Percentiles rank a stretch among this genome's conserved stretches.
phyloP scores from a whole-genome alignment of 2,113 vertebrate genomes.

The Catharus fuscescens region DNA sequence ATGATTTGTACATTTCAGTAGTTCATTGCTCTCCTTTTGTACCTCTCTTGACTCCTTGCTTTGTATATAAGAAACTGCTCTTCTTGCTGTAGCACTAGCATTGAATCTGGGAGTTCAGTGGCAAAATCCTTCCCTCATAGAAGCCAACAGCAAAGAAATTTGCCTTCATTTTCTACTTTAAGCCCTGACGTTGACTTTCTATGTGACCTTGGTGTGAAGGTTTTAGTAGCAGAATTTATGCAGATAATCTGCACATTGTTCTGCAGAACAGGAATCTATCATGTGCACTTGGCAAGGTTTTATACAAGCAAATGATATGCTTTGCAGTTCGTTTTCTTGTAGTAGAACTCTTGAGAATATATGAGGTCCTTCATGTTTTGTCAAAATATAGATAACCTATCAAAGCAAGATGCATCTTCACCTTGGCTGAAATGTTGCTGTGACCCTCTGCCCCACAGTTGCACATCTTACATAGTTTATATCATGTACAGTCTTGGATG shows the following conservation, averaged over 20 bases:
- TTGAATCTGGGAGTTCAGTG: background rate
- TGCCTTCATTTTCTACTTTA: background rate
- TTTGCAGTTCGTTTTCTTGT: background rate
- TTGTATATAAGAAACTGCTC: background rate
- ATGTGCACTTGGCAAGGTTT: accelerated
- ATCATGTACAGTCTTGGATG: background rate
- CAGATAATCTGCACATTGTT: background rate
- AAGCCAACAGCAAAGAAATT: background rate
- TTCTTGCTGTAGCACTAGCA: background rate
- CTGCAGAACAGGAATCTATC: background rate
- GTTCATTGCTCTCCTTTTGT: background rate
- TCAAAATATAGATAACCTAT: background rate
- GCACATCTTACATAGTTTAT: background rate
- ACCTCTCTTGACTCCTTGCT: background rate
- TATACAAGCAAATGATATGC: accelerated
- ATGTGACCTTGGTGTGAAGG: background rate
- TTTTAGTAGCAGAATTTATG: background rate
- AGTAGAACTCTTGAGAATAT: background rate
- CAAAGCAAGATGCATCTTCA: background rate
- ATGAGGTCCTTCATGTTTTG: background rate
- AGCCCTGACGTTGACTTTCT: background rate
- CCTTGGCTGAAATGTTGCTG: background rate
- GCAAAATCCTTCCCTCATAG: background rate
- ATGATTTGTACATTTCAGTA: background rate
- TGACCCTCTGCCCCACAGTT: background rate